Base-by-base conservation (phyloP, 2,113 vertebrate species). In the Spea multiplicata region DNA sequence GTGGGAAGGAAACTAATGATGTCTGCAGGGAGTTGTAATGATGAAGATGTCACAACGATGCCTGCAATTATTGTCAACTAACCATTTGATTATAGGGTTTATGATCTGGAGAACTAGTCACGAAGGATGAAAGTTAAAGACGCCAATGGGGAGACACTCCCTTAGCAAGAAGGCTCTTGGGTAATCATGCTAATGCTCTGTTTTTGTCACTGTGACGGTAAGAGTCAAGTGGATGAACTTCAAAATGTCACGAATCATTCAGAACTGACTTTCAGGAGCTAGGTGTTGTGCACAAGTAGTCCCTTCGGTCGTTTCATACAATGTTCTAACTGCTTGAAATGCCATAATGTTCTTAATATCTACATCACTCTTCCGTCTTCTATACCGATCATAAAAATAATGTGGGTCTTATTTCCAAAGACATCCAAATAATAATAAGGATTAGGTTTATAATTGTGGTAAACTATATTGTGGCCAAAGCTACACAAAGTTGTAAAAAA, bases 11-110 rank as follows among this genome's bases (percentile, higher is more conserved):
- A 48, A 64, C 72, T 47, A 64, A 45, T 3, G 1, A 55, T 65
- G 64, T 83, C 76, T 86, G 76, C 49, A 82, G 82, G 78, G 82
- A 85, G 50, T 49, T 44, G 5, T 74, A 80, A 82, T 75, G 62
- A 69, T 79, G 81, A 0, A 7, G 8, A 66, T 83, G 78, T 74
- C 71, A 61, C 48, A 75, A 61, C 8, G 16, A 84, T 84, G 80
- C 75, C 0, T 84, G 76, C 77, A 83, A 78, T 84, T 86, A 82
- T 84, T 84, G 75, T 85, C 83, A 81, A 84, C 78, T 84, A 86
- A 87, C 83, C 83, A 86, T 86, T 85, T 83, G 83, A 83, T 85
- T 88, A 84, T 69, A 76, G 84, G 81, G 45, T 82, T 66, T 73
- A 73, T 68, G 71, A 74, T 80, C 17, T 44, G 62, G 71, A 66